Evolutionary conservation across 2,888 invertebrate species (phyloP).

Genomic region (Margaritifera margaritifera): DNA sequence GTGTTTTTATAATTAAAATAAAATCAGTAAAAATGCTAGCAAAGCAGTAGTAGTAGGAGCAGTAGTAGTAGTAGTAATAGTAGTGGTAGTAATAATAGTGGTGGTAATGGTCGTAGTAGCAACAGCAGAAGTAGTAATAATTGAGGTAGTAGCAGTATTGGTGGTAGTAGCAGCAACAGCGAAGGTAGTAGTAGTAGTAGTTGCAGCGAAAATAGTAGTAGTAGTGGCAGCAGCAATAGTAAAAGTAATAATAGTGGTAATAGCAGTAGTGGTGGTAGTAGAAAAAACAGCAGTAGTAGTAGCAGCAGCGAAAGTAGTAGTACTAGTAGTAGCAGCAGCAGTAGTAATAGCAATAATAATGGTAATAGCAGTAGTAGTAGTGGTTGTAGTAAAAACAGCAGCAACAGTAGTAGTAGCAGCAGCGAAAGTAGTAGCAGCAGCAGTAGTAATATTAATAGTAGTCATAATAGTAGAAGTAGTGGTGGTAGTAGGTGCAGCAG

Average conservation of each 20-base stretch:
- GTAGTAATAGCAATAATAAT: not conserved
- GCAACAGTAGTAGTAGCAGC: no score
- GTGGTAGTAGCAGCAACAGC: not conserved
- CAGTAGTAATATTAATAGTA: no score
- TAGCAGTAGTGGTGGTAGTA: not conserved
- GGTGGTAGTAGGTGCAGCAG: not conserved
- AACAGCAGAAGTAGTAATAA: not conserved
- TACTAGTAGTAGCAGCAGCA: no score
- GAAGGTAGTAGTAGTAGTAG: not conserved
- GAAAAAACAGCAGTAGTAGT: not conserved
- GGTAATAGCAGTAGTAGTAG: not conserved
- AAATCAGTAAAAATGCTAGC: no score
- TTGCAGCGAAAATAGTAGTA: not conserved
- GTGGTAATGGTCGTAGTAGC: not conserved
- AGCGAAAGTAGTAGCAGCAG: no score
- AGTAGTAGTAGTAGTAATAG: conserved; percentile 1
- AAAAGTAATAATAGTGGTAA: not conserved
- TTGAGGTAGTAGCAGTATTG: not conserved
- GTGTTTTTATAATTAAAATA: no score
- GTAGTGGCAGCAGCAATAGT: not conserved
- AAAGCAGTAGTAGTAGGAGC: not conserved
- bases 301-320: not conserved
- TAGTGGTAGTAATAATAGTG: not conserved
- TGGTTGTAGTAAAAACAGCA: not conserved
- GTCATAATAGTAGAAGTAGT: not conserved